Conservation (phyloP, 2,113 vertebrate species). For the Mesoclemmys tuberculata region DNA sequence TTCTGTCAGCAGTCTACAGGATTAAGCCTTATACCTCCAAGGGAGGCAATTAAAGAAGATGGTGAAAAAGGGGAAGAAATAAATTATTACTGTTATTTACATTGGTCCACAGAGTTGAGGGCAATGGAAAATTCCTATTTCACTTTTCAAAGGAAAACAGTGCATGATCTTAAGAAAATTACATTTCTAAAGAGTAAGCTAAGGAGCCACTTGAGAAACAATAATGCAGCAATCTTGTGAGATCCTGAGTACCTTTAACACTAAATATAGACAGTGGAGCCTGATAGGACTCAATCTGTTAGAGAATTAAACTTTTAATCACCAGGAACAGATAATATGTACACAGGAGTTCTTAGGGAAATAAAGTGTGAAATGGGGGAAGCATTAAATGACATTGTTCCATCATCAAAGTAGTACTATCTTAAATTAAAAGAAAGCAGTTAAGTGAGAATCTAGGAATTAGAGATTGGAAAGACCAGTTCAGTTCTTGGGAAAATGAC, state of each 20-base stretch:
- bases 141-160: background rate
- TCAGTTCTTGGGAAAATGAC: constrained; percentile 8
- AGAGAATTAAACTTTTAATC: background rate
- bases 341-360: background rate
- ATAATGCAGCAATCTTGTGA: background rate
- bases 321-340: rapidly evolving
- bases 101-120: background rate
- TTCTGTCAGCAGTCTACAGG: no score
- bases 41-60: background rate
- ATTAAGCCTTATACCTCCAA: no score
- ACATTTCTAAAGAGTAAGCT: background rate
- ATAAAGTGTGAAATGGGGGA: background rate
- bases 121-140: background rate
- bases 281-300: background rate
- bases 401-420: background rate
- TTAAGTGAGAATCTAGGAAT: background rate
- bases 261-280: background rate
- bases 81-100: background rate
- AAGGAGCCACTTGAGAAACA: rapidly evolving
- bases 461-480: constrained; percentile 19
- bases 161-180: background rate
- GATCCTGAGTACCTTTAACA: background rate
- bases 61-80: background rate
- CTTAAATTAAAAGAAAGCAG: background rate
- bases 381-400: background rate